Percentiles rank a stretch among this genome's conserved stretches.
These are phyloP conservation scores for Palythoa grandis DNA, from an alignment of 92 coral and sea anemone genomes.

Conservation along the genomic window DNA sequence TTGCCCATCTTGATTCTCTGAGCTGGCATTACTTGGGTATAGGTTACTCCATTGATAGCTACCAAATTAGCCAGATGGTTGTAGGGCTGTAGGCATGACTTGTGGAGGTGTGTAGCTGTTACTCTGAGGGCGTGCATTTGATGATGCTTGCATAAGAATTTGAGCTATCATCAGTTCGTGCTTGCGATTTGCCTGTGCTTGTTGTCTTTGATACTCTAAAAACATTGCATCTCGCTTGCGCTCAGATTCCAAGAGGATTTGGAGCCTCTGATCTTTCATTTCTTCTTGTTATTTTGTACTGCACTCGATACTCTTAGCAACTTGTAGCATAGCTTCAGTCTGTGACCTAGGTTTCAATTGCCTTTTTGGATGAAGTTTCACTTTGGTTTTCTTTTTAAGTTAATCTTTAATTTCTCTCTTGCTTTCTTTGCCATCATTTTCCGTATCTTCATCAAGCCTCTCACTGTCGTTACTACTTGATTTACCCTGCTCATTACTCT, in stretches of 20 bases:
- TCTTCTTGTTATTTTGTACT: constrained; percentile 48
- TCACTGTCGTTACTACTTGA: constrained; percentile 29
- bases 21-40: constrained; percentile 35
- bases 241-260: constrained; percentile 52
- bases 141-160: constrained; percentile 41
- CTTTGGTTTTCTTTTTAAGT: constrained; percentile 15
- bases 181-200: constrained; percentile 54
- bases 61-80: constrained; percentile 47
- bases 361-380: neutral
- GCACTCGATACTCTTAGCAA: constrained; percentile 56
- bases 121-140: constrained; percentile 42
- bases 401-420: constrained; percentile 50
- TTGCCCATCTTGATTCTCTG: constrained; percentile 43
- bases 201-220: constrained; percentile 39
- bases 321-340: constrained; percentile 58
- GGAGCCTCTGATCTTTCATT: constrained; percentile 47
- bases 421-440: constrained; percentile 41
- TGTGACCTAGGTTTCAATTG: constrained; percentile 40
- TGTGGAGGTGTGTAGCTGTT: constrained; percentile 58
- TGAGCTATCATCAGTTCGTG: constrained; percentile 54
- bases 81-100: constrained; percentile 49
- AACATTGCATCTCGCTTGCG: constrained; percentile 54
- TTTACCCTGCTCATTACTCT: no score
- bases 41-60: constrained; percentile 48
- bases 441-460: constrained; percentile 43